Percentiles rank a stretch among this genome's conserved stretches.
phyloP scores from a whole-genome alignment of 1,140 invertebrate genomes.

The Zaprionus lachaisei region DNA sequence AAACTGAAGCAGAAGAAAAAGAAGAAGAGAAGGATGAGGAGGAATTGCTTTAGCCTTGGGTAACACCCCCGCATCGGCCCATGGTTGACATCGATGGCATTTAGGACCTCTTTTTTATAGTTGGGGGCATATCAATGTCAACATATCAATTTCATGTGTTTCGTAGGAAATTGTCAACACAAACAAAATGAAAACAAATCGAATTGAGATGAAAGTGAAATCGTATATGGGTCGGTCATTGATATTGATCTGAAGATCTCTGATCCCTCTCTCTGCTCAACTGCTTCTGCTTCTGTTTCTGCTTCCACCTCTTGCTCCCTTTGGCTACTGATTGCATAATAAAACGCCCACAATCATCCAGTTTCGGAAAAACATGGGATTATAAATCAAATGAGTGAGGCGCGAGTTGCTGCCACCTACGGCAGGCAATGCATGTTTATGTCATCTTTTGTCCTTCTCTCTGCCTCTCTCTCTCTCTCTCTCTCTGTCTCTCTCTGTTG shows the following conservation, averaged over 20 bases:
- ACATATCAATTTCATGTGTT: slow-evolving; percentile 67
- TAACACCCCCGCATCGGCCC: background rate
- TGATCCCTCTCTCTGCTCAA: background rate
- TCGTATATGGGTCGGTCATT: slow-evolving; percentile 41
- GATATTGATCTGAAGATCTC: slow-evolving; percentile 19
- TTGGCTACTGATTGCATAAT: slow-evolving; percentile 79
- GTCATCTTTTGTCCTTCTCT: slow-evolving; percentile 14
- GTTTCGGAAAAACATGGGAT: slow-evolving; percentile 8
- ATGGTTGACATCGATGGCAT: background rate
- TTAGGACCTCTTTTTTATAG: slow-evolving; percentile 28
- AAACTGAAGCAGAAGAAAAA: background rate
- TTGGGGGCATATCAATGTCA: slow-evolving; percentile 65
- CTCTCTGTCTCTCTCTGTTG: slow-evolving; percentile 15
- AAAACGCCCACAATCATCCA: slow-evolving; percentile 61
- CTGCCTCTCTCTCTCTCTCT: background rate
- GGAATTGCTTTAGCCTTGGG: background rate
- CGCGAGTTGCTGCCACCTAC: slow-evolving; percentile 60
- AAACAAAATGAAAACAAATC: slow-evolving; percentile 15
- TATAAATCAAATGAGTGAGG: slow-evolving; percentile 69
- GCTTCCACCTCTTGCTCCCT: background rate
- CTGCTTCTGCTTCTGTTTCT: slow-evolving; percentile 4
- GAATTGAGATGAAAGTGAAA: slow-evolving; percentile 61
- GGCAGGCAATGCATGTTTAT: slow-evolving; percentile 32
- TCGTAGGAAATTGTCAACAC: slow-evolving; percentile 62
- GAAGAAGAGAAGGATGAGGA: background rate